Conservation (phyloP, 2,888 invertebrate species). For the Apotomis turbidana region DNA sequence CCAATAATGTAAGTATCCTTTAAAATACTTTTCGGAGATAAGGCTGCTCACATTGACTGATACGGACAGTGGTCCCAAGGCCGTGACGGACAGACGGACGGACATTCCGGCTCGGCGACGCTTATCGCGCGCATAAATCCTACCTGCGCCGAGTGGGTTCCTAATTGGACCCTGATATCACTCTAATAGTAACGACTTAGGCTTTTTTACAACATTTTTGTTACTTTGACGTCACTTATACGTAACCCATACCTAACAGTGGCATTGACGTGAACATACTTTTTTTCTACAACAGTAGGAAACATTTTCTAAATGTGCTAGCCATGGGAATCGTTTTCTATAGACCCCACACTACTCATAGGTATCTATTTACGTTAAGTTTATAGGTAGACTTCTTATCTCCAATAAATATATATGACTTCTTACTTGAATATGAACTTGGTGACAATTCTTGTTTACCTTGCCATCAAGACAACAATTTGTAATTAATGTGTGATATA, state of each 20-base stretch:
- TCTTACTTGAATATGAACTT: too few relatives aligned
- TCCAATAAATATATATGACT: too few relatives aligned
- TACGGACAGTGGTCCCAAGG: slow-evolving; percentile 18
- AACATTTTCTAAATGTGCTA: too few relatives aligned
- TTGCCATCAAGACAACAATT: too few relatives aligned
- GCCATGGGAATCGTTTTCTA: too few relatives aligned
- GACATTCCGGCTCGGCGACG: slow-evolving; percentile 60
- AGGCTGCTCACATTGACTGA: background rate
- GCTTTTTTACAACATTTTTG: slow-evolving; percentile 26
- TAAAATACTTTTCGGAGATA: background rate
- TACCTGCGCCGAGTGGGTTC: slow-evolving; percentile 40
- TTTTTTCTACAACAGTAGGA: too few relatives aligned
- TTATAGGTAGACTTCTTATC: too few relatives aligned
- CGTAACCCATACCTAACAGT: background rate
- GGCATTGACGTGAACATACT: too few relatives aligned
- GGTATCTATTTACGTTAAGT: too few relatives aligned
- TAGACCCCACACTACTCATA: too few relatives aligned
- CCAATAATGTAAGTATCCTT: background rate
- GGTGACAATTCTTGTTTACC: too few relatives aligned
- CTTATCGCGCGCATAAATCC: slow-evolving; percentile 62
- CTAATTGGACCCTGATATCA: slow-evolving; percentile 31
- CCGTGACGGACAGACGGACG: slow-evolving; percentile 47
- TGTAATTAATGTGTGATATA: too few relatives aligned
- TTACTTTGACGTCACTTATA: slow-evolving; percentile 6
- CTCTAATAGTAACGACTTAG: slow-evolving; percentile 24